phyloP scores from a whole-genome alignment of 2,888 invertebrate species.

The Anaspis maculata region DNA sequence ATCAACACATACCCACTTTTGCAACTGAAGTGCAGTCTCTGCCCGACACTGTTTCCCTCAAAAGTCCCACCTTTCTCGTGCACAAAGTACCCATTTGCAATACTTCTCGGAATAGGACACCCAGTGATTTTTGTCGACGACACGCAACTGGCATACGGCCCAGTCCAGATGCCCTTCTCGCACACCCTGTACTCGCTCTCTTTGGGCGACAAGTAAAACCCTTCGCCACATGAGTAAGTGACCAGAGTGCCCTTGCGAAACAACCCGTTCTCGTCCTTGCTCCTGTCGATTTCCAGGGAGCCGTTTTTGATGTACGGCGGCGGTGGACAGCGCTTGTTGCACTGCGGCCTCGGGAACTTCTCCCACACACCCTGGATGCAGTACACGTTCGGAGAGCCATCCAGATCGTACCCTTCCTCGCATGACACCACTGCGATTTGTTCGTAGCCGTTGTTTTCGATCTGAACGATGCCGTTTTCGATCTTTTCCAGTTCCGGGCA shows the following conservation, averaged over 20 bases:
- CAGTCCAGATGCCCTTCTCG: constrained; percentile 40
- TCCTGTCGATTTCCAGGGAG: constrained; percentile 28
- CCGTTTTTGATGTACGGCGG: constrained; percentile 36
- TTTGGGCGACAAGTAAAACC: constrained; percentile 30
- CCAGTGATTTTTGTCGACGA: constrained; percentile 20
- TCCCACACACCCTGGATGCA: constrained; percentile 38
- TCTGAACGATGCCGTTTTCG: constrained; percentile 13
- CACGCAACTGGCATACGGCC: constrained; percentile 33
- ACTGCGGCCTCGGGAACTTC: constrained; percentile 17
- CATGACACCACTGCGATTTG: constrained; percentile 27
- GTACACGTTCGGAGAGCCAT: constrained; percentile 32
- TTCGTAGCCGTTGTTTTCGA: constrained; percentile 2
- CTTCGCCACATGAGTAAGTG: constrained; percentile 33
- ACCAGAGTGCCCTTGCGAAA: constrained; percentile 35
- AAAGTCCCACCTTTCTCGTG: constrained; percentile 24
- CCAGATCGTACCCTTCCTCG: constrained; percentile 32
- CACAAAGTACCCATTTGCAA: constrained; percentile 37
- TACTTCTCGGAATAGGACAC: constrained; percentile 31
- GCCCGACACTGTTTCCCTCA: constrained; percentile 26
- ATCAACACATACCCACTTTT: constrained; percentile 32
- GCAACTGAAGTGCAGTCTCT: constrained; percentile 37
- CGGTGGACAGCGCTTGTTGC: constrained; percentile 30
- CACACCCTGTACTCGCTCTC: constrained; percentile 36
- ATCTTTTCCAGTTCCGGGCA: constrained; percentile 28
- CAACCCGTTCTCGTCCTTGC: constrained; percentile 23